A percentile compares a stretch with the other conserved stretches of the same genome.
These are phyloP conservation scores for Drosophila villosipedis DNA, from an alignment of 2,888 invertebrate species.

Conservation along the genomic window DNA sequence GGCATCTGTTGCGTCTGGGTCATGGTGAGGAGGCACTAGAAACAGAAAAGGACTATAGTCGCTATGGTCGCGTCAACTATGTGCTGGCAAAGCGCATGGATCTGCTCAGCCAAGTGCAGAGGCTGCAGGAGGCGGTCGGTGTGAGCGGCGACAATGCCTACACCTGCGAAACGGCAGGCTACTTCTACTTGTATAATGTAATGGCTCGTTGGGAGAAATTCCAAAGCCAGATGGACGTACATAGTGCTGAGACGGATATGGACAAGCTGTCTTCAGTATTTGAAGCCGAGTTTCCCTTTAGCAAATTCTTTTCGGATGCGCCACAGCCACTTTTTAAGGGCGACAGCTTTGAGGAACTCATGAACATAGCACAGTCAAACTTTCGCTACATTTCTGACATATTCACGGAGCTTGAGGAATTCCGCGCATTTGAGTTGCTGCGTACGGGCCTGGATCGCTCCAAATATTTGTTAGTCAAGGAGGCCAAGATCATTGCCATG, in stretches of 20 bases:
- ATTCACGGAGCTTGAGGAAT: conserved; percentile 98
- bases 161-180: conserved; percentile 99
- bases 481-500: conserved; percentile 99
- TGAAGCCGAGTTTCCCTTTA: conserved; percentile 95
- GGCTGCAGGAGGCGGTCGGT: conserved; percentile 93
- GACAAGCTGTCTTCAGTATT: conserved; percentile 85
- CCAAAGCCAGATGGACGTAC: conserved; percentile 83
- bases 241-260: conserved; percentile 44
- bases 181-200: conserved; percentile 97
- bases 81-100: conserved; percentile 97
- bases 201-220: conserved; percentile 97
- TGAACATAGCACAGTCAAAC: conserved; percentile 96
- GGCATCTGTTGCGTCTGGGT: conserved; percentile 98
- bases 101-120: conserved; percentile 93
- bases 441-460: conserved; percentile 98
- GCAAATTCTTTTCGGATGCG: conserved; percentile 96
- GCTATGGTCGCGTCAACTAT: conserved; percentile 99
- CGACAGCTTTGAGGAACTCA: conserved; percentile 91
- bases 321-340: conserved; percentile 96
- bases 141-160: conserved; percentile 96
- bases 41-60: conserved; percentile 99
- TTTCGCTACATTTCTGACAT: conserved; percentile 97
- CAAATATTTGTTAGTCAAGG: conserved; percentile 98
- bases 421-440: conserved; percentile 98
- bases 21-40: conserved; percentile 99